These are phyloP conservation scores for Coracias cyanogaster DNA, from an alignment of 2,797 vertebrate species.

Conservation along the genomic window DNA sequence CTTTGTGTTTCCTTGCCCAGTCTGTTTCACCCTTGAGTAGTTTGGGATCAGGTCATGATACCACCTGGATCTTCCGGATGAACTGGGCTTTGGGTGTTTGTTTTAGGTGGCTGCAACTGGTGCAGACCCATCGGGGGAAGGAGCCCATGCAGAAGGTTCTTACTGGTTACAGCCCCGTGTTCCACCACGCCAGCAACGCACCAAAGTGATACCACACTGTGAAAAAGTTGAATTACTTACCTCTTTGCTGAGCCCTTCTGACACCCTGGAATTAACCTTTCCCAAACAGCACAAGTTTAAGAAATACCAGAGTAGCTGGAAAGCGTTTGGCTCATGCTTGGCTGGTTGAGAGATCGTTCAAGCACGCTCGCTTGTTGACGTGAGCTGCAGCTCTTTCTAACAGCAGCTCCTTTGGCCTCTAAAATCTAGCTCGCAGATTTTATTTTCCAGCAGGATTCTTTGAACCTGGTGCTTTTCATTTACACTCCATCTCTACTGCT, in stretches of 20 bases:
- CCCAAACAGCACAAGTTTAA: neutral
- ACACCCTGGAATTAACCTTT: neutral
- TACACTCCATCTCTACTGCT: neutral
- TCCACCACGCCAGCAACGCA: neutral
- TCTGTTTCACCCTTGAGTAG: neutral
- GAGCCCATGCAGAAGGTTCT: accelerated
- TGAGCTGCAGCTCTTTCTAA: neutral
- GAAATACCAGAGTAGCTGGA: neutral
- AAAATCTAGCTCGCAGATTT: neutral
- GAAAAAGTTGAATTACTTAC: accelerated
- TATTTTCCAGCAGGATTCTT: neutral
- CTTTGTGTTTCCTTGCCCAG: neutral
- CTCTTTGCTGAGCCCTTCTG: neutral
- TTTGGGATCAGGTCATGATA: neutral
- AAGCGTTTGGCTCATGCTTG: neutral
- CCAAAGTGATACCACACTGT: accelerated
- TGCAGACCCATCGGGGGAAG: neutral
- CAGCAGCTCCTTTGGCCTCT: slow-evolving; percentile 4
- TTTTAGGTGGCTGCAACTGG: neutral
- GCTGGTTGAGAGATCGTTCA: neutral
- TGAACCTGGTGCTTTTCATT: neutral
- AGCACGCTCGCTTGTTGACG: neutral
- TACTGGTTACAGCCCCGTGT: accelerated
- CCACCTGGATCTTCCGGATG: neutral
- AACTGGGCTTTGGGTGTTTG: accelerated